These are phyloP conservation scores for Vollenhovia emeryi DNA, from an alignment of 1,140 invertebrate genomes.

Conservation along the genomic window DNA sequence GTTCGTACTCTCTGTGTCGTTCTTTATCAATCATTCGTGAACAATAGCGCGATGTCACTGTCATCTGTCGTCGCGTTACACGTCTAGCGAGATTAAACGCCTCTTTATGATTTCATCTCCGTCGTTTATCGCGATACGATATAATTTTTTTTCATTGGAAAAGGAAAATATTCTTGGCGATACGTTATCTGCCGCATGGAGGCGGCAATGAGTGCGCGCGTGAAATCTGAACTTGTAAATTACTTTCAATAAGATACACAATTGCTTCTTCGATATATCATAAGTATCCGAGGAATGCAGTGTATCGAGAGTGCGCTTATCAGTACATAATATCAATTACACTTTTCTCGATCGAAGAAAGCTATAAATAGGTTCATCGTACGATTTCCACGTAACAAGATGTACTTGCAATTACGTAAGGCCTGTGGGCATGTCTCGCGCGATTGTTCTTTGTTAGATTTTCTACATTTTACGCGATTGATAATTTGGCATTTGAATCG, in stretches of 20 bases:
- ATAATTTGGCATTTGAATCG: neutral
- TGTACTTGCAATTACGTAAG: neutral
- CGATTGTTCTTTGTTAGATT: neutral
- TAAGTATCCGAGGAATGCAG: conserved; percentile 14
- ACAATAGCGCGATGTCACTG: conserved; percentile 22
- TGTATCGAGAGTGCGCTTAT: conserved; percentile 15
- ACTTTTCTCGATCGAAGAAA: neutral
- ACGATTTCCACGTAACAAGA: neutral
- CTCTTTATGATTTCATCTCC: conserved; percentile 9
- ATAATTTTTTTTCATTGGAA: neutral
- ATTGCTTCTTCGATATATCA: neutral
- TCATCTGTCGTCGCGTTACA: neutral
- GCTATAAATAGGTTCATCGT: neutral
- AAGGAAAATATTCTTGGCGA: neutral
- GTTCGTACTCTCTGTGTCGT: neutral
- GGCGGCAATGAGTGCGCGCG: neutral
- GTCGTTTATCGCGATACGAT: conserved; percentile 24
- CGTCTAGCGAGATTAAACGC: conserved; percentile 1
- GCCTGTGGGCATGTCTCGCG: too few relatives aligned
- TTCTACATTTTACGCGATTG: neutral
- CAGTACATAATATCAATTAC: conserved; percentile 4
- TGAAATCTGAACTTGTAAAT: neutral
- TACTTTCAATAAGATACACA: conserved; percentile 12
- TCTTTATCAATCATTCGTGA: neutral
- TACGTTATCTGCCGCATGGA: conserved; percentile 3